These are phyloP conservation scores for Lophotis ruficrista DNA, from an alignment of 2,113 vertebrate species.

Conservation along the genomic window DNA sequence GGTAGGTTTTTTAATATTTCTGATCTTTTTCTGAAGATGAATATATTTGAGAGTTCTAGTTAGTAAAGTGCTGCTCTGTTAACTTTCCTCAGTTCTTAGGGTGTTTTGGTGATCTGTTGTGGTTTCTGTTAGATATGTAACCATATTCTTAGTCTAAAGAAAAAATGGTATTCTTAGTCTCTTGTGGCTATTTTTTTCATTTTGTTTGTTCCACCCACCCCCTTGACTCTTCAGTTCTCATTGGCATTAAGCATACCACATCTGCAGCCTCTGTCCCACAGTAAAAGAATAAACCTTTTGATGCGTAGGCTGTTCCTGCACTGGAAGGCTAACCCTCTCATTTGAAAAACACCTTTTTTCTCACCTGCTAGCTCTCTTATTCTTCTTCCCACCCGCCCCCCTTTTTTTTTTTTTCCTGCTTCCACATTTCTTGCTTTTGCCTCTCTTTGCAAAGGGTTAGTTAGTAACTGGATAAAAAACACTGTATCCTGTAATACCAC, in stretches of 20 bases:
- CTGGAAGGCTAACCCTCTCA: not conserved
- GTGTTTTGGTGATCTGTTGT: not conserved
- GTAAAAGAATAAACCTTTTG: not conserved
- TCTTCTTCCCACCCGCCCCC: not conserved
- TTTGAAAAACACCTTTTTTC: not conserved
- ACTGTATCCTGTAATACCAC: not conserved
- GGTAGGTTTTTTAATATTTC: not conserved
- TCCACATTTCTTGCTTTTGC: constrained; percentile 11
- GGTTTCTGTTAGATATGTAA: not conserved
- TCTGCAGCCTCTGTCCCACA: not conserved
- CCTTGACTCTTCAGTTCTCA: not conserved
- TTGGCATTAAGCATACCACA: not conserved
- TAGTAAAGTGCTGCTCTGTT: not conserved
- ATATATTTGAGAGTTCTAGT: not conserved
- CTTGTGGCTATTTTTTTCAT: not conserved
- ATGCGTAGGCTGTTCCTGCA: not conserved
- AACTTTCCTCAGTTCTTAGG: not conserved
- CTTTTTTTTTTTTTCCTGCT: not conserved
- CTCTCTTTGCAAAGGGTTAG: not conserved
- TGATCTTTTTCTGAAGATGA: not conserved
- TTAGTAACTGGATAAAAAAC: not conserved
- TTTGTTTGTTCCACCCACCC: not conserved
- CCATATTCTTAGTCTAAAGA: not conserved
- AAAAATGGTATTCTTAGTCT: not conserved
- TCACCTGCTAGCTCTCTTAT: not conserved